Evolutionary conservation across 2,888 invertebrate species (phyloP).

Genomic region (Cryptus armator): DNA sequence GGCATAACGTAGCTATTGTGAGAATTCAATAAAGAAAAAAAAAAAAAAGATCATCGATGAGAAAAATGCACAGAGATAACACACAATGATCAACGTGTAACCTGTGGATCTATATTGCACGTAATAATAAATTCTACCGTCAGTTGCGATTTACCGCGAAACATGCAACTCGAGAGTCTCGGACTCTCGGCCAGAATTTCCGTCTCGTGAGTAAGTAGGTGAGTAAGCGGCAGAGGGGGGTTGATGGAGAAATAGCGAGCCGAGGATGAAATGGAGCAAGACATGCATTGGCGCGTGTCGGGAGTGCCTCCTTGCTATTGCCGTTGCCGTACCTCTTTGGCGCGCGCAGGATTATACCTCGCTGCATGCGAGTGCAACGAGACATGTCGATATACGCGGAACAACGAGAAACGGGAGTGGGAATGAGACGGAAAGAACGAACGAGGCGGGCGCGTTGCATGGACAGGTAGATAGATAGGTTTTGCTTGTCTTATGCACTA

Average conservation of each 20-base stretch:
- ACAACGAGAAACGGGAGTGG: conserved; percentile 12
- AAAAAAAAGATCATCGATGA: background rate
- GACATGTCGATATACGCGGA: conserved; percentile 15
- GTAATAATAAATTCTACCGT: background rate
- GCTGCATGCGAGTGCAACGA: conserved; percentile 47
- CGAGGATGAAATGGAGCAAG: conserved; percentile 84
- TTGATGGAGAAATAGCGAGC: conserved; percentile 75
- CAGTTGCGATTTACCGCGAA: conserved; percentile 18
- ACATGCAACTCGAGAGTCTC: conserved; percentile 47
- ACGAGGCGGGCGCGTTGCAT: conserved; percentile 54
- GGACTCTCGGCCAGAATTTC: conserved; percentile 80
- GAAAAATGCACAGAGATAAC: background rate
- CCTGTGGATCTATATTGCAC: background rate
- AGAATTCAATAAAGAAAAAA: background rate
- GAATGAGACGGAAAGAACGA: conserved; percentile 12
- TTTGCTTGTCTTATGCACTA: conserved; percentile 39
- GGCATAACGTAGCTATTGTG: too few relatives aligned
- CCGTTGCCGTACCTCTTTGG: conserved; percentile 3
- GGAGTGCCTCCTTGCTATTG: conserved; percentile 78
- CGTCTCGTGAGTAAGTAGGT: conserved; percentile 83
- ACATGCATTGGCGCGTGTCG: conserved; percentile 85
- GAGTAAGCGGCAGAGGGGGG: conserved; percentile 79
- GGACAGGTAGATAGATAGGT: conserved; percentile 57
- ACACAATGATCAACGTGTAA: background rate
- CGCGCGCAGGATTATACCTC: conserved; percentile 9